These are phyloP conservation scores for Scrobipalpa costella DNA, from an alignment of 2,888 invertebrate species.

Conservation along the genomic window DNA sequence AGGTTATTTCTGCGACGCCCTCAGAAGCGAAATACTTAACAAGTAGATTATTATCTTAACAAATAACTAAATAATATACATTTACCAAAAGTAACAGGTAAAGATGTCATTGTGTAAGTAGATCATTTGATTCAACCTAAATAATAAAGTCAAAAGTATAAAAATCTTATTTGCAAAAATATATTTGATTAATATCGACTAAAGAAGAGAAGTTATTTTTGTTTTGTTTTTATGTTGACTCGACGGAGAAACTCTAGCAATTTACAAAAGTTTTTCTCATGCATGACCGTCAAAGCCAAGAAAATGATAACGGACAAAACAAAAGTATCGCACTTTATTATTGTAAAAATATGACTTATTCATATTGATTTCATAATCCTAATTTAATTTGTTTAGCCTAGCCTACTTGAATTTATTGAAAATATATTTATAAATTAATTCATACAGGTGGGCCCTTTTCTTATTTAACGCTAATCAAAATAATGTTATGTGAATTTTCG, in stretches of 20 bases:
- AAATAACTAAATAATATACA: constrained; percentile 18
- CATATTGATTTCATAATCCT: no score
- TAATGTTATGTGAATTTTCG: constrained; percentile 13
- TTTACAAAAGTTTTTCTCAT: no score
- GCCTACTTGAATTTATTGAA: constrained; percentile 23
- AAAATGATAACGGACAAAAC: neutral
- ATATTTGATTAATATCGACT: neutral
- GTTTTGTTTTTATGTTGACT: neutral
- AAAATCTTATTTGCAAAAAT: neutral
- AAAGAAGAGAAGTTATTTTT: neutral
- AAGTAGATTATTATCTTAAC: neutral
- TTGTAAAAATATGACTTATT: constrained; percentile 12
- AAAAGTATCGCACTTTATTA: neutral
- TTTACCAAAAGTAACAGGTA: constrained; percentile 6
- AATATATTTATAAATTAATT: constrained; percentile 19
- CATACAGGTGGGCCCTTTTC: constrained; percentile 30
- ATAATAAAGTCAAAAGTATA: neutral
- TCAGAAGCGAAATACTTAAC: constrained; percentile 3
- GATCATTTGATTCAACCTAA: neutral
- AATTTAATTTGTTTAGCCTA: constrained; percentile 14
- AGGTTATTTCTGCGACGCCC: neutral
- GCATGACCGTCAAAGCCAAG: neutral
- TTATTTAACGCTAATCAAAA: constrained; percentile 26
- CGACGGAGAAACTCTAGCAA: neutral
- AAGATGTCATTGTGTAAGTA: constrained; percentile 11